Evolutionary conservation across 1,140 invertebrate genomes (phyloP), one percentile per base, ranked within the genome.

Genomic region (Ylistrum balloti): DNA sequence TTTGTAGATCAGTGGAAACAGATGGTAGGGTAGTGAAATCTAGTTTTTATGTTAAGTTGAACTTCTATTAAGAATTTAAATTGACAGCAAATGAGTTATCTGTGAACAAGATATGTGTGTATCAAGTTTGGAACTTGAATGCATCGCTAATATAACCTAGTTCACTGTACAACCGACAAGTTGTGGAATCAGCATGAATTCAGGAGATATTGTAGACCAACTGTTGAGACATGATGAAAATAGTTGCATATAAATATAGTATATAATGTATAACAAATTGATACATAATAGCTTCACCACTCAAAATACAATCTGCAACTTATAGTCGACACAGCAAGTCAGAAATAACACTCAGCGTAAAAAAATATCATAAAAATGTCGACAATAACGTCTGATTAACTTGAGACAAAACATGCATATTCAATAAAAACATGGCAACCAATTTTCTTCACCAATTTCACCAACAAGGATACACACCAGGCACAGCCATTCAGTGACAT

Each of bases 261-360:
- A n/a, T 74, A 74, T 74, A 48, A 48, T 48, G 45, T 48, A 74
- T 28, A 74, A 5, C n/a, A 28, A 0, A 3, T 74, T 1, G n/a
- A 17, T 45, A 45, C 41, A 45, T 45, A 45, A 13, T 45, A 45
- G 41, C 41, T 1, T 45, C 22, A 28, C n/a, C 56, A 74, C 56
- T 74, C 22, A 28, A 74, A 74, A 74, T n/a, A 74, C 56, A 74
- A 74, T n/a, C 56, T 28, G 22, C 56, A n/a, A 74, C 56, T 74
- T 11, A 74, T 28, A 74, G 1, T 74, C 28, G 22, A 74, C 22
- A 74, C 56, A 74, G 22, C 9, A 74, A 74, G 22, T 74, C 9
- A 74, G 5, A 28, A 74, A 74, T 3, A 20, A 56, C 13, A 3
- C 2, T 0, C 56, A 74, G 56, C 22, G n/a, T 74, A n/a, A 74